Evolutionary conservation across 1,140 invertebrate genomes (phyloP), one percentile per base, ranked within the genome.

Genomic region (Muscidifurax raptorellus): DNA sequence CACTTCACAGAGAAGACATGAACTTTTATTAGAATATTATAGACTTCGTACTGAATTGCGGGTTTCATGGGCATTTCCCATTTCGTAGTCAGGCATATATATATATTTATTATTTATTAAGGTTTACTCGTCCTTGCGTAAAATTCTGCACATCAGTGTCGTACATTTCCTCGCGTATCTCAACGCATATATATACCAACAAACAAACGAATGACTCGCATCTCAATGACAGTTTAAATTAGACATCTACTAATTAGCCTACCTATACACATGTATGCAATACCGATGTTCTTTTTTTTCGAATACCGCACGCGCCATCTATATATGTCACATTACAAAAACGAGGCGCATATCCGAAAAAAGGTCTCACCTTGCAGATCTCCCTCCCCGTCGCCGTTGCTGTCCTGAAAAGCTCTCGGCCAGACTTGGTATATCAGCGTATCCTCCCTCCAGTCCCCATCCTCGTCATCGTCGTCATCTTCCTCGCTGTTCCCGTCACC

Each of bases 401-500:
- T 95, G 89, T 97, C 96, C 83, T 94, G 94, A 90, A 97, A 97
- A 5, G 96, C 96, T 83, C 95, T 92, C 1, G 95, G 95, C 90
- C 96, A 96, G 30, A 97, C 95, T 89, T 97, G 95, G 90, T 97
- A 97, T 74, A 97, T 94, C 40, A 95, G 92, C 0, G 95, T 94
- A 30, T 93, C 94, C 88, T 97, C 94, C 95, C 96, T 97, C 96
- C 96, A 97, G 85, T 96, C 94, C 18, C 91, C 85, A 4, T 92
- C 85, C 7, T 92, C 86, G 0, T 32, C 12, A 15, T 25, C 1
- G 22, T 82, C n/a, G 2, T 44, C 47, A 6, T 40, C 36, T 0
- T 69, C 64, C 32, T 44, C 66, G 28, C 44, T 36, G 25, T 25
- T 76, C 5, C 25, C 75, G 25, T 77, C 75, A 9, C 13, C 30